Evolutionary conservation across 2,113 vertebrate species (phyloP).

Genomic region (Anoura caudifer): DNA sequence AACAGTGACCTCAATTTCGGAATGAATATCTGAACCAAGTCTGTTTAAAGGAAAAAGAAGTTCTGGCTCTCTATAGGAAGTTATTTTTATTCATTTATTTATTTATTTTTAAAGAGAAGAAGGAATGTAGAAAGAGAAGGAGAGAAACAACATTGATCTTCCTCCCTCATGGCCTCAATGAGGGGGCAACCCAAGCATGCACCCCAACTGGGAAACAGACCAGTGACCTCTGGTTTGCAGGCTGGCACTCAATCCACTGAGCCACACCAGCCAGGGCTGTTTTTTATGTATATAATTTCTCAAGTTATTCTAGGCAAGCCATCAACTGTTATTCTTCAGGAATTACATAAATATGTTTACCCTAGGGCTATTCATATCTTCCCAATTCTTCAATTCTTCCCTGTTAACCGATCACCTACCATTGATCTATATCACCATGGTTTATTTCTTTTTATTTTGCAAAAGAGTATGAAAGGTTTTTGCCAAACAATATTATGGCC

Average conservation of each 20-base stretch:
- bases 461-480: constrained; percentile 46
- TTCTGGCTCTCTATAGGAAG: not conserved
- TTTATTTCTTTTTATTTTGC: constrained; percentile 52
- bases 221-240: too few species aligned
- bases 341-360: constrained; percentile 42
- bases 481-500: constrained; percentile 33
- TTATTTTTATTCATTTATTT: not conserved
- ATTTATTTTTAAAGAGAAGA: too few species aligned
- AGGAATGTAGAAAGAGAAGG: too few species aligned
- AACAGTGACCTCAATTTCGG: constrained; percentile 24
- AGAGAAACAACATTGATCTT: too few species aligned
- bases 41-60: not conserved
- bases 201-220: too few species aligned
- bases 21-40: not conserved
- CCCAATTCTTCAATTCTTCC: not conserved
- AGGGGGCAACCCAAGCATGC: too few species aligned
- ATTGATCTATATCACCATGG: not conserved
- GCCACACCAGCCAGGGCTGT: not conserved
- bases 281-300: not conserved
- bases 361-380: not conserved
- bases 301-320: not conserved
- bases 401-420: not conserved
- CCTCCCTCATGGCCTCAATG: too few species aligned
- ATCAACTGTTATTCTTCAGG: not conserved
- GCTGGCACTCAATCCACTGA: too few species aligned